A percentile compares a stretch with the other conserved stretches of the same genome.
These are phyloP conservation scores for Nephrotoma appendiculata DNA, from an alignment of 2,888 invertebrate species.

Conservation along the genomic window DNA sequence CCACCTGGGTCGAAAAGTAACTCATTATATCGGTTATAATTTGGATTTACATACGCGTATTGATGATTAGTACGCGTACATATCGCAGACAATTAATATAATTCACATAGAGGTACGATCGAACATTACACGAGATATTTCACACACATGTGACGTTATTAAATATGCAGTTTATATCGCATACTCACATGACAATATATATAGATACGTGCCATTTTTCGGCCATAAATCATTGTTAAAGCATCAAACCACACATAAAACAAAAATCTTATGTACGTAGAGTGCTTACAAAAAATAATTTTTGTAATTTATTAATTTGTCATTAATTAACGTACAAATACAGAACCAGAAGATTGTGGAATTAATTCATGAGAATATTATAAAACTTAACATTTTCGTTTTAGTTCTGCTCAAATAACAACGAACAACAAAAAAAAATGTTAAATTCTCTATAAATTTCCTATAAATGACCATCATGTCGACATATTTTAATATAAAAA, in stretches of 20 bases:
- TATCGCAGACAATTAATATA: background rate
- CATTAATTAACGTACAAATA: background rate
- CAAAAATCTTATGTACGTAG: background rate
- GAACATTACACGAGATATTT: too few relatives aligned
- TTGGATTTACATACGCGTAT: too few relatives aligned
- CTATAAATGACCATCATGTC: background rate
- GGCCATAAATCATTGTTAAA: background rate
- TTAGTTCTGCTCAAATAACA: background rate
- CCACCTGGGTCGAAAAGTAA: background rate
- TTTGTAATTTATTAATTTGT: background rate
- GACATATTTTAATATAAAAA: slow-evolving; percentile 2
- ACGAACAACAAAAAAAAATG: too few relatives aligned
- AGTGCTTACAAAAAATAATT: background rate
- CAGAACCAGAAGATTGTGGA: background rate
- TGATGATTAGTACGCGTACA: background rate
- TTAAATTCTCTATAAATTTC: background rate
- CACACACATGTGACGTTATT: background rate
- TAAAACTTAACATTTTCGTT: background rate
- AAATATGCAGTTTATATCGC: background rate
- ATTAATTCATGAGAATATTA: background rate
- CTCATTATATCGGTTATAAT: background rate
- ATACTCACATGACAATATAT: background rate
- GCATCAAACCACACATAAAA: background rate
- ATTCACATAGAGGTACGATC: background rate
- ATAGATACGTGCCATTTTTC: background rate